These are phyloP conservation scores for Phymatocera aterrima DNA, from an alignment of 2,888 invertebrate species.

Conservation along the genomic window DNA sequence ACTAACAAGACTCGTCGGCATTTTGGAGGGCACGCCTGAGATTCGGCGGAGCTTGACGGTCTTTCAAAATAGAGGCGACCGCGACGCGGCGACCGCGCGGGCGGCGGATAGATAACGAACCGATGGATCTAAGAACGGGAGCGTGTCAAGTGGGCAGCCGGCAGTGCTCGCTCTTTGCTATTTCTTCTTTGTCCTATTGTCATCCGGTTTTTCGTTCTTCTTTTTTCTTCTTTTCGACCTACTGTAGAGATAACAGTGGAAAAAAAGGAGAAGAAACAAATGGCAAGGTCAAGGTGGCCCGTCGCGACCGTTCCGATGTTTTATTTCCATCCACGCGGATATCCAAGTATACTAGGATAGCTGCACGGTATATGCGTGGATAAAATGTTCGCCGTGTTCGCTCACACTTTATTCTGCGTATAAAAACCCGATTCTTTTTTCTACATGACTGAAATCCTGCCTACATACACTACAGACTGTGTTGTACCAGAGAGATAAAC, in stretches of 20 bases:
- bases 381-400: neutral
- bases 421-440: neutral
- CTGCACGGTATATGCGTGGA: conserved; percentile 10
- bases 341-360: too few species aligned
- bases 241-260: conserved; percentile 31
- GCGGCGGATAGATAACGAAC: neutral
- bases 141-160: conserved; percentile 19
- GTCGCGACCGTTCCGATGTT: too few species aligned
- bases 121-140: conserved; percentile 20
- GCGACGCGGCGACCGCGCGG: too few species aligned
- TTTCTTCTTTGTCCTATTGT: conserved; percentile 31
- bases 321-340: conserved; percentile 1
- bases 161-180: conserved; percentile 28
- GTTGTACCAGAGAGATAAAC: neutral
- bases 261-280: conserved; percentile 22
- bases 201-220: neutral
- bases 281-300: neutral
- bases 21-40: too few species aligned
- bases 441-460: neutral
- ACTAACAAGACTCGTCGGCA: too few species aligned
- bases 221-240: neutral
- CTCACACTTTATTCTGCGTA: neutral
- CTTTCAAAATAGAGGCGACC: too few species aligned
- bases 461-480: neutral
- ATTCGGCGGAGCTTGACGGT: too few species aligned